Evolutionary conservation across 2,888 invertebrate species (phyloP), one percentile per base, ranked within the genome.

Genomic region (Polydrusus tereticollis): DNA sequence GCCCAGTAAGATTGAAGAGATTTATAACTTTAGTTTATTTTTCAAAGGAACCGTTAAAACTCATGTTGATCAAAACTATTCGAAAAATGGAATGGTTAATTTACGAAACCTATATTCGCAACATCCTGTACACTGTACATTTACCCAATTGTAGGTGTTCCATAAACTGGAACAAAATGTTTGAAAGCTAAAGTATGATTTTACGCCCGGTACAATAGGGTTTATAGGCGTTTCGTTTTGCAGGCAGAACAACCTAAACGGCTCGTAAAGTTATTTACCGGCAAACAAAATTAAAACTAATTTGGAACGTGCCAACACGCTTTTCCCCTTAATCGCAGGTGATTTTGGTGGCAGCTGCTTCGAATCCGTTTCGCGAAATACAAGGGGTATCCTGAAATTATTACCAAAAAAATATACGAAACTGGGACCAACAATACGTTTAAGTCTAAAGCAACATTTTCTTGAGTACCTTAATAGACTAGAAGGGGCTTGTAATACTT

Each of bases 271-370:
- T 52, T 64, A 64, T 64, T 64, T 64, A 64, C 55, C 41, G 38
- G 41, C 20, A 38, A 55, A 41, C 64, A 55, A 64, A 64, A 64
- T 55, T 64, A 64, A 64, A 64, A 64, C 36, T 64, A 64, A 64
- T 64, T 64, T 64, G 14, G 29, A 41, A 55, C 64, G 64, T 38
- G 52, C 41, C 64, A 55, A 29, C 55, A 55, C 26, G 64, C 20
- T 18, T 18, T 33, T 55, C 52, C 64, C 41, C 36, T 64, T 64
- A 64, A 64, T 23, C 16, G 55, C 64, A 64, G 64, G 64, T 64
- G 64, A 64, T 64, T 64, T 64, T 41, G 52, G 38, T 23, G 38
- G 64, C 64, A 64, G 64, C 33, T 64, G 64, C 38, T 41, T 23
- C 10, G 21, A 64, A 52, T 36, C 64, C 52, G 55, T 64, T 55